These are phyloP conservation scores for Sus cebifrons DNA, from an alignment of 2,797 vertebrate species.

Conservation along the genomic window DNA sequence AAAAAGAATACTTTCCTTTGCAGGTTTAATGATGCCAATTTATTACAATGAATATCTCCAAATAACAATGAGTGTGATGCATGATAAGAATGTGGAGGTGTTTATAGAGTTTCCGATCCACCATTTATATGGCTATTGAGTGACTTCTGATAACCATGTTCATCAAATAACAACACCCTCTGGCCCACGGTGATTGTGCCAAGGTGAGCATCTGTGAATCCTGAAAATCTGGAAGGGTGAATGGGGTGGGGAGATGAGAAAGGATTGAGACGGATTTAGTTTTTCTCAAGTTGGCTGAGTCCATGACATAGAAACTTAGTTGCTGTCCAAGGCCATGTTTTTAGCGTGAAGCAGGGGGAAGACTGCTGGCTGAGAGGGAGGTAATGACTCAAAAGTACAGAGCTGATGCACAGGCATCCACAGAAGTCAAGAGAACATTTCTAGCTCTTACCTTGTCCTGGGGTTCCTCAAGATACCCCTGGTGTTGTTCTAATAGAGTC, in stretches of 20 bases:
- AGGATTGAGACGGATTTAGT: neutral
- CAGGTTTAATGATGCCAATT: constrained; percentile 12
- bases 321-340: neutral
- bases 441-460: neutral
- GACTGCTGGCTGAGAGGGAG: neutral
- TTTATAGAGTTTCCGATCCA: neutral
- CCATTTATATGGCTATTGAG: neutral
- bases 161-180: neutral
- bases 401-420: neutral
- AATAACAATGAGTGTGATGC: neutral
- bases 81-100: neutral
- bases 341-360: neutral
- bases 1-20: constrained; percentile 12
- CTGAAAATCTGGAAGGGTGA: neutral
- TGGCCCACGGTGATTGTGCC: neutral
- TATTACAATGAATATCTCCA: constrained; percentile 9
- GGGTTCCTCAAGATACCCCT: neutral
- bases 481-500: neutral
- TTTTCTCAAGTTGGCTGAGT: neutral
- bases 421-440: neutral
- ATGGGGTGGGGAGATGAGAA: neutral
- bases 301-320: neutral
- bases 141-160: neutral
- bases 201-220: neutral
- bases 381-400: neutral